Evolutionary conservation across 2,113 vertebrate genomes (phyloP).

Genomic region (Manacus vitellinus): DNA sequence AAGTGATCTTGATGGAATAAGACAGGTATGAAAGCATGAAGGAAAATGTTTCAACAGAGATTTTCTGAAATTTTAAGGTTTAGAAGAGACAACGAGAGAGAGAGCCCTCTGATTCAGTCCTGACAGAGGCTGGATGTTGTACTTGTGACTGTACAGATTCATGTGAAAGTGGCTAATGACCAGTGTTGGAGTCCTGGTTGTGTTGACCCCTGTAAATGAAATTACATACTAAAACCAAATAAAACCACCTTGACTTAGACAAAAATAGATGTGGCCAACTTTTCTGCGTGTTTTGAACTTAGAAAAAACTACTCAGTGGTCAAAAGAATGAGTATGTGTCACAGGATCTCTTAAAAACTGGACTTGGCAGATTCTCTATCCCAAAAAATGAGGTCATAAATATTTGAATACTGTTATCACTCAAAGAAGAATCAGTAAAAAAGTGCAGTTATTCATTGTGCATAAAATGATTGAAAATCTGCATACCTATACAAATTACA

Average conservation of each 20-base stretch:
- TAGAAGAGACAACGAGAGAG: neutral
- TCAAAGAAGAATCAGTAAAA: neutral
- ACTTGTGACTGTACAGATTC: neutral
- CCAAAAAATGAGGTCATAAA: neutral
- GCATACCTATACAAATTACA: neutral
- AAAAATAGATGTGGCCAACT: fast-evolving
- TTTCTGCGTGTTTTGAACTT: neutral
- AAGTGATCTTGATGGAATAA: conserved; percentile 31
- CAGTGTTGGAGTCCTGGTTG: neutral
- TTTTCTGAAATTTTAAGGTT: conserved; percentile 37
- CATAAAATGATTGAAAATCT: neutral
- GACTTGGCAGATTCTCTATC: neutral
- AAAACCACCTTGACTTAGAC: neutral
- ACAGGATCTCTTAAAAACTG: neutral
- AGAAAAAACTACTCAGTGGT: neutral
- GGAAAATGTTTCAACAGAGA: neutral
- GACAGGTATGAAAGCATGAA: conserved; percentile 34
- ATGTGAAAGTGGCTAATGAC: neutral
- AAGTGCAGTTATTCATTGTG: neutral
- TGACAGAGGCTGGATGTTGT: neutral
- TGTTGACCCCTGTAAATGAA: neutral
- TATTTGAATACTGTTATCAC: neutral
- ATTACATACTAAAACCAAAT: neutral
- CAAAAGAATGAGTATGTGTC: neutral
- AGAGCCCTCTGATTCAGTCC: neutral